Conservation (phyloP, 2,797 vertebrate species). For the Chanos chanos region DNA sequence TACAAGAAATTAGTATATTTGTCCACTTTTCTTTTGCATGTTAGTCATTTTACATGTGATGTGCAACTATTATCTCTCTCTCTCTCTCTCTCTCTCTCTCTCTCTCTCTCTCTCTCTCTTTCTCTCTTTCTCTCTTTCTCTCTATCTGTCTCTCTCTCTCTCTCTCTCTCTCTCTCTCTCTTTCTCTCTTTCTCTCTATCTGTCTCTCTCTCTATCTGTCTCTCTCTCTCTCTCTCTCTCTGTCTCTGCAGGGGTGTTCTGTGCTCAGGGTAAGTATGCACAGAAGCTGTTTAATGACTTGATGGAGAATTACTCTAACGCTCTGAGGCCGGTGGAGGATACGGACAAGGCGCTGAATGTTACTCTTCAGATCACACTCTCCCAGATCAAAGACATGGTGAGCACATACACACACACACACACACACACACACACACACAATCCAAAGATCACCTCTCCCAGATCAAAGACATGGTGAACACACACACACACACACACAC, state of each 20-base stretch:
- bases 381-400: conserved; percentile 98
- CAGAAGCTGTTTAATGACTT: conserved; percentile 87
- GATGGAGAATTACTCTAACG: conserved; percentile 89
- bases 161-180: not conserved
- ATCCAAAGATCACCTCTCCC: too few relatives aligned
- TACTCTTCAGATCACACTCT: conserved; percentile 92
- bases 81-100: not conserved
- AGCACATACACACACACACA: conserved; percentile 50
- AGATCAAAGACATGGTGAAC: too few relatives aligned
- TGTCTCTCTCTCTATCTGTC: too few relatives aligned
- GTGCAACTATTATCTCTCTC: too few relatives aligned
- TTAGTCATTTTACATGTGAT: too few relatives aligned
- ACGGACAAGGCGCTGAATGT: conserved; percentile 92
- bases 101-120: not conserved
- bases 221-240: not conserved
- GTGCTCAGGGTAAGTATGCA: conserved; percentile 89
- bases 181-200: not conserved
- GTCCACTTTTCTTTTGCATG: too few relatives aligned
- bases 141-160: not conserved
- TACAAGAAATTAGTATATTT: too few relatives aligned
- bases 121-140: not conserved
- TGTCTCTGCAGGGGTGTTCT: conserved; percentile 65
- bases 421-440: not conserved
- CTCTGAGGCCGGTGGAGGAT: conserved; percentile 91
- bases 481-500: too few relatives aligned